Conservation (phyloP, 2,113 vertebrate species). For the Alosa alosa region DNA sequence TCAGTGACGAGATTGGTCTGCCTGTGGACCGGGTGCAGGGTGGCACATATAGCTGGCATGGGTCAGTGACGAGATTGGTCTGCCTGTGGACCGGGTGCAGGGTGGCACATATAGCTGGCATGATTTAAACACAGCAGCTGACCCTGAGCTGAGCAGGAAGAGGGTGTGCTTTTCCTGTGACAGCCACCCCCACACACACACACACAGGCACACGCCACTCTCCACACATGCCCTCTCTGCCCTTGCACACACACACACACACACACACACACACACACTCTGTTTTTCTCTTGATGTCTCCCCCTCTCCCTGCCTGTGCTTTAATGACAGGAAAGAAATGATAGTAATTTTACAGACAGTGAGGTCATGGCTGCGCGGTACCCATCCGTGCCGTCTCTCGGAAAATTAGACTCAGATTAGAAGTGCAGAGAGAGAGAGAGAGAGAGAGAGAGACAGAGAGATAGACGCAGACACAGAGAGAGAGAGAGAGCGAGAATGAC, state of each 20-base stretch:
- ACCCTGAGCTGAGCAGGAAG: conserved; percentile 61
- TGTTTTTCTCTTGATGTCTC: conserved; percentile 13
- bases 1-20: background rate
- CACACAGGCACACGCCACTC: background rate
- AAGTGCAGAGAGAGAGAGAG: conserved; percentile 13
- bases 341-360: conserved; percentile 58
- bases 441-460: background rate
- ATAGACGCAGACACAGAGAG: no score
- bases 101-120: conserved; percentile 52
- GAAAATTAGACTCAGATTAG: conserved; percentile 35
- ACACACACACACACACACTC: conserved; percentile 5
- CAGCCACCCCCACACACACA: background rate
- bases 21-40: conserved; percentile 31
- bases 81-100: conserved; percentile 33
- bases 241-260: background rate
- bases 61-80: background rate
- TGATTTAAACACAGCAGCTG: conserved; percentile 44
- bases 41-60: conserved; percentile 42
- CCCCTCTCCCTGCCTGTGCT: conserved; percentile 33
- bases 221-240: background rate
- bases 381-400: conserved; percentile 41
- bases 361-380: conserved; percentile 60
- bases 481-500: background rate
- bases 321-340: conserved; percentile 53
- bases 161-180: conserved; percentile 70